Evolutionary conservation across 2,888 invertebrate species (phyloP), one percentile per base, ranked within the genome.

Genomic region (Cryptosula pallasiana): DNA sequence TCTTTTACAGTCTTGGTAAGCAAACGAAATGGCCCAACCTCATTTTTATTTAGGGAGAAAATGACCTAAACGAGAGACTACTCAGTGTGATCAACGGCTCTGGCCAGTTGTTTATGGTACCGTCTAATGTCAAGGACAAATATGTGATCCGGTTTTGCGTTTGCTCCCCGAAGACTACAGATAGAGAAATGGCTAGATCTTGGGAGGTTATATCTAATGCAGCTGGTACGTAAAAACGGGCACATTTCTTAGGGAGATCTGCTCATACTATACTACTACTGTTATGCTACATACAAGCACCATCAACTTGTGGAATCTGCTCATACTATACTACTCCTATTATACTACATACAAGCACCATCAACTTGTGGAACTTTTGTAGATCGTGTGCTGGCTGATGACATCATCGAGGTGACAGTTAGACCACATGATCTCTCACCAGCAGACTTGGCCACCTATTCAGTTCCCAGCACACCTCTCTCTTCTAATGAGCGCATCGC

Each of bases 81-180:
- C 86, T 98, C 78, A 93, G 94, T 74, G 89, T 90, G 76, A 94
- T 98, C 78, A 98, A 98, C 82, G 95, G 93, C 74, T 95, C 95
- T 1, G 97, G 95, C 20, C 92, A 92, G 84, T 87, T 98, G 74
- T 97, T 98, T 84, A 97, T 98, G 96, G 96, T 96, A 16, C 96
- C 96, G 0, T 93, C 96, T 0, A 90, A 89, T 63, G 91, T 95
- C 27, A 91, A 93, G 80, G 94, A 95, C 70, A 90, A 90, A 79
- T 96, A 92, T 82, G 92, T 95, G 71, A 95, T 96, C 78, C 88
- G 96, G 73, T 98, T 98, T 87, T 96, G 95, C 81, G 92, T 95
- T 0, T 93, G 94, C 58, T 90, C 95, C 1, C 94, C 95, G 83
- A 90, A 94, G 83, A 93, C 96, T 9, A 90, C 90, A 0, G 91